Evolutionary conservation across 2,888 invertebrate species (phyloP).

Genomic region (Proisotoma minuta): DNA sequence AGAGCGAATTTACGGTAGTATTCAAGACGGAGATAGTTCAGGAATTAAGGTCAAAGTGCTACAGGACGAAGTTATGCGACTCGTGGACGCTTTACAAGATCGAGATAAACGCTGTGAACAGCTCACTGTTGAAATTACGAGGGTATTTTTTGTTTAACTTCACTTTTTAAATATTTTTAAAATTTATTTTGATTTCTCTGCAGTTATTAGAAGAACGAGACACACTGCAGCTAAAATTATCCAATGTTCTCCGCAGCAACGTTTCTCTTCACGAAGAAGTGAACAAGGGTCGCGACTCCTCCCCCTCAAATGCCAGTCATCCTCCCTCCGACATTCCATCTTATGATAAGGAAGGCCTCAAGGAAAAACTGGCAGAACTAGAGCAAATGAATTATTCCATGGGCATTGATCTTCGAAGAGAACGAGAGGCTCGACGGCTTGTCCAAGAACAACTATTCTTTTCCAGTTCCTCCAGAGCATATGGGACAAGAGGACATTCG

Average conservation of each 20-base stretch:
- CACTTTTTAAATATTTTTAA: constrained; percentile 2
- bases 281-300: constrained; percentile 21
- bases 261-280: constrained; percentile 49
- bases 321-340: constrained; percentile 10
- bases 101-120: constrained; percentile 81
- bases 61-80: constrained; percentile 35
- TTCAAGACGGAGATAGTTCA: constrained; percentile 31
- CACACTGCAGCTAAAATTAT: constrained; percentile 73
- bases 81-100: constrained; percentile 62
- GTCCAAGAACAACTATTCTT: constrained; percentile 45
- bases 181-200: constrained; percentile 18
- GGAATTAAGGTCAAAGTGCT: constrained; percentile 35
- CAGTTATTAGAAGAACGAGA: constrained; percentile 77
- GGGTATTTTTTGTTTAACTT: constrained; percentile 48
- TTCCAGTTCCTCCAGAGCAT: constrained; percentile 19
- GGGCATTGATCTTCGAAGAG: constrained; percentile 39
- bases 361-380: constrained; percentile 33
- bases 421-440: constrained; percentile 38
- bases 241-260: constrained; percentile 70
- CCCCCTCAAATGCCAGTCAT: not conserved
- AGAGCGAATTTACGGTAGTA: constrained; percentile 26
- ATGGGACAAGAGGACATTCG: not conserved
- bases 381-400: constrained; percentile 36
- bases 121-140: constrained; percentile 75
- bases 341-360: constrained; percentile 27